Percentiles rank a stretch among this genome's conserved stretches.
Evolutionary conservation across 2,797 vertebrate genomes (phyloP).

Genomic region (Galaxias olidus): DNA sequence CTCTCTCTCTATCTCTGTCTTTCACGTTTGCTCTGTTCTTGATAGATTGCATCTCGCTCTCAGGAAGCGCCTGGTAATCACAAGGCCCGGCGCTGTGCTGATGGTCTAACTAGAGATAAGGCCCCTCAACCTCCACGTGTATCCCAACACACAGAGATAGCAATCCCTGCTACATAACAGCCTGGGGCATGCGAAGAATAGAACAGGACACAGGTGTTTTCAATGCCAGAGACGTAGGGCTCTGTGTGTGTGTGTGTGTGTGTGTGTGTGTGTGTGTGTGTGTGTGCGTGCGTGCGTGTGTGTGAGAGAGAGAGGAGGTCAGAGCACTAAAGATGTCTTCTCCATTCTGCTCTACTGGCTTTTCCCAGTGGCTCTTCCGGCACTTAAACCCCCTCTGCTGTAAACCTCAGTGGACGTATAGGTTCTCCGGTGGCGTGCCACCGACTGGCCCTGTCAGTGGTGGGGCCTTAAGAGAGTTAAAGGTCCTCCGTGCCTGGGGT

Average conservation of each 20-base stretch:
- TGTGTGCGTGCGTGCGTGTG: background rate
- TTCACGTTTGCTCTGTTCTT: conserved; percentile 32
- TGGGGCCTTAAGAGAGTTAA: conserved; percentile 48
- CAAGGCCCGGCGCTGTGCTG: conserved; percentile 28
- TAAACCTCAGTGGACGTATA: conserved; percentile 63
- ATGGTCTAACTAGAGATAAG: conserved; percentile 26
- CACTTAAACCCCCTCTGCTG: conserved; percentile 57
- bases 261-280: too few relatives aligned
- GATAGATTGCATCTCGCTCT: conserved; percentile 52
- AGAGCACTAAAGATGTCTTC: conserved; percentile 60
- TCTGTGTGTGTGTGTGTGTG: conserved; percentile 12
- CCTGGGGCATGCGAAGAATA: conserved; percentile 21
- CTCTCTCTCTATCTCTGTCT: background rate
- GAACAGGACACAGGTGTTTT: conserved; percentile 56
- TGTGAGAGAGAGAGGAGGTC: conserved; percentile 15
- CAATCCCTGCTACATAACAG: conserved; percentile 26
- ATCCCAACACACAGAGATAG: background rate
- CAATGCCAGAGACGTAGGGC: conserved; percentile 48
- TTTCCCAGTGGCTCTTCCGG: conserved; percentile 57
- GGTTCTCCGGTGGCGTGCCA: conserved; percentile 47
- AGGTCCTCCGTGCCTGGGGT: conserved; percentile 36
- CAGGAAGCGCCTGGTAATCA: conserved; percentile 40
- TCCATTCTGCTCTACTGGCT: conserved; percentile 61
- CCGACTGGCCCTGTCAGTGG: conserved; percentile 58
- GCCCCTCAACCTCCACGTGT: conserved; percentile 10